These are phyloP conservation scores for Habroteleia sp. DNA, from an alignment of 2,888 invertebrate species.

Conservation along the genomic window DNA sequence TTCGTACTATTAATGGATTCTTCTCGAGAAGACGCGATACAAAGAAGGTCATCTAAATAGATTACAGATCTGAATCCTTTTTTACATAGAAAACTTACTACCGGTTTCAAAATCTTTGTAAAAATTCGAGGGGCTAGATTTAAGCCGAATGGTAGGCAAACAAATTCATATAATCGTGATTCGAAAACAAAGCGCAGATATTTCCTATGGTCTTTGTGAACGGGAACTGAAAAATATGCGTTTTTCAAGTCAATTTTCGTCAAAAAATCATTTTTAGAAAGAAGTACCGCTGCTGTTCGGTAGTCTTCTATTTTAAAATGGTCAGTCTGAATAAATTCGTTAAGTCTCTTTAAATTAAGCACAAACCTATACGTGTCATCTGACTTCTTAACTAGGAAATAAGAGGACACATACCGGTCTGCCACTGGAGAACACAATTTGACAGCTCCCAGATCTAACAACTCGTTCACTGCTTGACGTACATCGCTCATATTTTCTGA, in stretches of 20 bases:
- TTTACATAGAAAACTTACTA: conserved; percentile 9
- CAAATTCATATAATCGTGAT: conserved; percentile 29
- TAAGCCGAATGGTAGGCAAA: conserved; percentile 36
- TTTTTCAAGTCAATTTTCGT: conserved; percentile 34
- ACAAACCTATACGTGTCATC: conserved; percentile 39
- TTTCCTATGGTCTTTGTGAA: conserved; percentile 16
- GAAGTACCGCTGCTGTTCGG: conserved; percentile 11
- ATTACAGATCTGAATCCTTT: conserved; percentile 25
- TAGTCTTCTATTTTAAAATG: conserved; percentile 49
- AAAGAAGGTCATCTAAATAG: conserved; percentile 24
- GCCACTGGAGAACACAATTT: not conserved
- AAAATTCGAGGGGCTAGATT: conserved; percentile 34
- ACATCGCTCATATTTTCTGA: not conserved
- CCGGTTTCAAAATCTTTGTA: conserved; percentile 44
- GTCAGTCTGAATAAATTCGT: conserved; percentile 11
- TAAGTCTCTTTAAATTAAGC: conserved; percentile 38
- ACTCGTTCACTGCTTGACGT: conserved; percentile 2
- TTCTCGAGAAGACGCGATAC: conserved; percentile 1
- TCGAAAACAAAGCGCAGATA: conserved; percentile 39
- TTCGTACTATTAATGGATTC: not conserved
- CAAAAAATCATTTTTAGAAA: conserved; percentile 22
- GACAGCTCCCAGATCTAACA: conserved; percentile 21
- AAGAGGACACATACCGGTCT: conserved; percentile 20
- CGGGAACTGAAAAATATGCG: conserved; percentile 38
- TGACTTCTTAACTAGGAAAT: conserved; percentile 21